Evolutionary conservation across 2,797 vertebrate genomes (phyloP).

Genomic region (Danionella dracula): DNA sequence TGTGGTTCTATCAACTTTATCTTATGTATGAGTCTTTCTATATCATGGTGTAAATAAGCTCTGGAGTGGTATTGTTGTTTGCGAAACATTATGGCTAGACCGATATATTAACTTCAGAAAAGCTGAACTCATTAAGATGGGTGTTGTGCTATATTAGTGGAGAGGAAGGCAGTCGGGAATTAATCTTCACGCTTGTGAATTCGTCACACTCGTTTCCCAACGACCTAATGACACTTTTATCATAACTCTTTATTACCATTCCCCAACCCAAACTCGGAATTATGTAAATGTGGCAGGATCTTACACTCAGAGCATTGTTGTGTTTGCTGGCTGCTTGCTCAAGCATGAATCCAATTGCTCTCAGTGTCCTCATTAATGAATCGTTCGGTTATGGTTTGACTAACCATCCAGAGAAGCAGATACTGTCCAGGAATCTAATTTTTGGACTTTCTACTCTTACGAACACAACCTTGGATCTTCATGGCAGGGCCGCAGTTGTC

Average conservation of each 20-base stretch:
- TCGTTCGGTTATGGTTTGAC: slow-evolving; percentile 67
- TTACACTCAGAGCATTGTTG: slow-evolving; percentile 57
- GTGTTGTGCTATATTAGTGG: slow-evolving; percentile 63
- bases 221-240: slow-evolving; percentile 70
- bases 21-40: slow-evolving; percentile 9
- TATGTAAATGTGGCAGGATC: slow-evolving; percentile 65
- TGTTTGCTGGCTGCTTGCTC: slow-evolving; percentile 61
- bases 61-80: not conserved
- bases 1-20: not conserved
- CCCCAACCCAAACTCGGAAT: slow-evolving; percentile 59
- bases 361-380: slow-evolving; percentile 65
- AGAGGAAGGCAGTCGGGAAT: slow-evolving; percentile 55
- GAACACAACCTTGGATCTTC: slow-evolving; percentile 19
- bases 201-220: slow-evolving; percentile 43
- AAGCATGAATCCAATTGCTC: slow-evolving; percentile 70
- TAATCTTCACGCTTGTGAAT: slow-evolving; percentile 55
- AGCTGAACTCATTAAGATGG: slow-evolving; percentile 62
- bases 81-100: slow-evolving; percentile 28
- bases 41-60: no score
- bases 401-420: slow-evolving; percentile 52
- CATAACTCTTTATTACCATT: slow-evolving; percentile 68
- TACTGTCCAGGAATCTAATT: slow-evolving; percentile 30
- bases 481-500: slow-evolving; percentile 11
- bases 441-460: slow-evolving; percentile 6
- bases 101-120: slow-evolving; percentile 52